Evolutionary conservation across 1,140 invertebrate genomes (phyloP), one percentile per base, ranked within the genome.

Genomic region (Heliconius melpomene): DNA sequence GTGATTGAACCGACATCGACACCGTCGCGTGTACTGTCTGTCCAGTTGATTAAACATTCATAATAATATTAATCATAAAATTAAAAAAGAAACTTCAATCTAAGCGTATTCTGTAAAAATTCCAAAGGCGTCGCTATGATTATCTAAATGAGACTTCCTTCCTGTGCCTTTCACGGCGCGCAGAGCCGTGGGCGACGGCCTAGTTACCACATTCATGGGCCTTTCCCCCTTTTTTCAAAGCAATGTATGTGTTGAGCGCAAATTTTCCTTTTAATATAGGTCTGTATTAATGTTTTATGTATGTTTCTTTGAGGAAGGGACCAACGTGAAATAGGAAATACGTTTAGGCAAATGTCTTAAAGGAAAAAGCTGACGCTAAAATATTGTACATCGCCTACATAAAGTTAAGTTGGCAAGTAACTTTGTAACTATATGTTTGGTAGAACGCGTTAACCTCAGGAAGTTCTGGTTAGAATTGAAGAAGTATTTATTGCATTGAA

Each of bases 131-230:
- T 66, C 60, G 23, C 54, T 23, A 26, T 66, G 60, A 66, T 66
- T 66, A 66, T 26, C 60, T 66, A 66, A 66, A 66, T 26, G 60
- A 29, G 60, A 66, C 74, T 36, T 38, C 52, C 18, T 66, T 32
- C 74, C 54, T 66, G 50, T n/a, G 20, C 36, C 54, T 60, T 75
- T 75, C 74, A 75, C 18, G 38, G 54, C 54, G 36, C 54, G 74
- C 29, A 16, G 54, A 75, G 74, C 74, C 74, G 74, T 54, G 74
- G 54, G 74, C 74, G 74, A 38, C 74, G 74, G 3, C 74, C 74
- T 75, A 75, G 52, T 75, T 75, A 36, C 74, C 54, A 75, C 74
- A 66, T 66, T 66, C 60, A 66, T 66, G 23, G 60, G 9, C 2
- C 1, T 23, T 66, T 66, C 23, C 26, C 26, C 23, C 5, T 29